Percentiles rank a stretch among this genome's conserved stretches.
Evolutionary conservation across 2,797 vertebrate species (phyloP).

Genomic region (Falco peregrinus): DNA sequence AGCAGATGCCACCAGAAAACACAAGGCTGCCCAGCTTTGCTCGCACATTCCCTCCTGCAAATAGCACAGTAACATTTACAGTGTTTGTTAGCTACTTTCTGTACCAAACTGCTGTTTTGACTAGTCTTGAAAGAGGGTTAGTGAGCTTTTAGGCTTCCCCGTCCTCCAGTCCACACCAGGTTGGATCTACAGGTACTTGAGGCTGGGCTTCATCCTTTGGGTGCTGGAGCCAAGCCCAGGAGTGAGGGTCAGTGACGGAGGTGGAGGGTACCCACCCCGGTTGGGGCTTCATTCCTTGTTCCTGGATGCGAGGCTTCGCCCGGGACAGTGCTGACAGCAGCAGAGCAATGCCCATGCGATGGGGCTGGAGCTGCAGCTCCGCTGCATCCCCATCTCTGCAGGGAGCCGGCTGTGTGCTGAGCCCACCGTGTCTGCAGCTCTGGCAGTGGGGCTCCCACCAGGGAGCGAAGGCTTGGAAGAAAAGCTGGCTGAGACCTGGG

Average conservation of each 20-base stretch:
- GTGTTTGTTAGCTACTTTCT: neutral
- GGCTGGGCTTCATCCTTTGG: accelerated
- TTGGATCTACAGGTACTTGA: neutral
- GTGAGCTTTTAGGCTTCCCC: neutral
- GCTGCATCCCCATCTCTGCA: neutral
- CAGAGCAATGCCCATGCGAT: neutral
- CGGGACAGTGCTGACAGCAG: neutral
- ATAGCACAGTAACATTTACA: accelerated
- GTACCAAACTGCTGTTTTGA: neutral
- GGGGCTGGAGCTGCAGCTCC: neutral
- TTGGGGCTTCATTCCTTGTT: neutral
- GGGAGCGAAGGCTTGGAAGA: neutral
- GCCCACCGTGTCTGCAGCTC: neutral
- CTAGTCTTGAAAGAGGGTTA: neutral
- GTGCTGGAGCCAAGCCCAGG: neutral
- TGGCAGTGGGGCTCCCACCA: neutral
- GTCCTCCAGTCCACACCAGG: neutral
- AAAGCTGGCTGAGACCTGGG: neutral
- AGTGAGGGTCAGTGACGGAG: neutral
- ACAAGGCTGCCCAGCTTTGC: neutral
- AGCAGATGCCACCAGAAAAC: neutral
- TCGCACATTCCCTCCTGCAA: neutral
- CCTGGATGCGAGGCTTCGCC: neutral
- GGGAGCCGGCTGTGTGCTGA: neutral
- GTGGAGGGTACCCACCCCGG: neutral